These are phyloP conservation scores for Calidris pugnax DNA, from an alignment of 2,113 vertebrate species.

Conservation along the genomic window DNA sequence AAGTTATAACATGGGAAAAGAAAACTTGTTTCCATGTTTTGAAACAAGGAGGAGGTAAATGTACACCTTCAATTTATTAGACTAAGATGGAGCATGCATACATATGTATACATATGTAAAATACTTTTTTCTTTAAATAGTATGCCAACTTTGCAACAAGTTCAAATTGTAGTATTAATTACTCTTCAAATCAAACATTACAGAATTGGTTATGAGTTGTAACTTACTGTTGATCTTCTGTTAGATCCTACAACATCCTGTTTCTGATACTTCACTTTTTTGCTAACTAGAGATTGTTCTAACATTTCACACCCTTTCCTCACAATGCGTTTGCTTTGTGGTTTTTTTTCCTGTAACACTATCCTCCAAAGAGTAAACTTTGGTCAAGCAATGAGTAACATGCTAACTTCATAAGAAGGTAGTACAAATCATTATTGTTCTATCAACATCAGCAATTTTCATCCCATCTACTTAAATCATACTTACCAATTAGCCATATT, in stretches of 20 bases:
- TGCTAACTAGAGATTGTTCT: neutral
- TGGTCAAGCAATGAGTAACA: neutral
- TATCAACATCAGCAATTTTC: neutral
- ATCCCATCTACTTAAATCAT: neutral
- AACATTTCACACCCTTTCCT: neutral
- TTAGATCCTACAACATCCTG: neutral
- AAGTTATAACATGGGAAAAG: neutral
- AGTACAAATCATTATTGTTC: neutral
- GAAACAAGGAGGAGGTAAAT: neutral
- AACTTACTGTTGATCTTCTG: neutral
- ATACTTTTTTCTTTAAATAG: neutral
- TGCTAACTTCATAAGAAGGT: neutral
- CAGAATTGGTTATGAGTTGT: neutral
- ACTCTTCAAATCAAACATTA: neutral
- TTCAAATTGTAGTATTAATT: neutral
- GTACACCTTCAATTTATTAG: neutral
- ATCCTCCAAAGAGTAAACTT: neutral
- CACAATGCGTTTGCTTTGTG: neutral
- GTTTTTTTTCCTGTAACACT: neutral
- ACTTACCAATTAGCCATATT: conserved; percentile 95
- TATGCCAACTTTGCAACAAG: neutral
- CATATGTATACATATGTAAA: neutral
- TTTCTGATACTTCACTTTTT: neutral
- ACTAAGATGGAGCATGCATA: neutral
- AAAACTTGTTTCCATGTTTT: neutral